phyloP scores from a whole-genome alignment of 2,113 vertebrate genomes.

The Suricata suricatta region DNA sequence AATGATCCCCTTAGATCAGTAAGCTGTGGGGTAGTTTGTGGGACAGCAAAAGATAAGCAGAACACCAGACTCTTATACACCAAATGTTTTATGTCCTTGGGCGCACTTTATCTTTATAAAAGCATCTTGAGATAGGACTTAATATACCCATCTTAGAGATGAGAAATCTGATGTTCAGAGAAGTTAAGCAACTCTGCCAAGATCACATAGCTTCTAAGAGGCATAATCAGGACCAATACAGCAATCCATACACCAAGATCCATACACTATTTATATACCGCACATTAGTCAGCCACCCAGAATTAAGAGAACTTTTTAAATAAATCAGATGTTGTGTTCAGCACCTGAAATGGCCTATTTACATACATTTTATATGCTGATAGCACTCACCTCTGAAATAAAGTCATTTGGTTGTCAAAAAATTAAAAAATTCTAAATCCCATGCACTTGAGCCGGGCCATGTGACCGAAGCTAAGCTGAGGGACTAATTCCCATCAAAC shows the following conservation, averaged over 20 bases:
- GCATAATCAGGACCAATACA: neutral
- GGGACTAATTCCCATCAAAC: neutral
- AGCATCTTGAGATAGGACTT: neutral
- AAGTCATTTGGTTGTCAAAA: constrained; percentile 42
- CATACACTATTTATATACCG: neutral
- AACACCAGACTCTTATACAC: neutral
- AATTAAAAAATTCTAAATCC: neutral
- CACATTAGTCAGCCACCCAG: neutral
- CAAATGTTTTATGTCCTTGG: neutral
- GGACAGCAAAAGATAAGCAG: neutral
- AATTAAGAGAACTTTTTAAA: constrained; percentile 7
- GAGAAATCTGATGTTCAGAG: neutral
- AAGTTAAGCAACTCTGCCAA: neutral
- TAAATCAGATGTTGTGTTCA: neutral
- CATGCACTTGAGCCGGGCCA: neutral
- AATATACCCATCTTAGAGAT: neutral
- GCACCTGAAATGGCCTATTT: neutral
- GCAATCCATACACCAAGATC: neutral
- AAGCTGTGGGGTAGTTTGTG: neutral
- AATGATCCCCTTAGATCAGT: neutral
- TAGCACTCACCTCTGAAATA: constrained; percentile 42
- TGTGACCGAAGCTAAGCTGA: neutral
- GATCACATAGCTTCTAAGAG: neutral
- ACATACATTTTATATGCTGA: neutral
- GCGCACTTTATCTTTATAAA: neutral